Base-by-base conservation (phyloP, 2,888 invertebrate genomes). In the Merodon equestris region DNA sequence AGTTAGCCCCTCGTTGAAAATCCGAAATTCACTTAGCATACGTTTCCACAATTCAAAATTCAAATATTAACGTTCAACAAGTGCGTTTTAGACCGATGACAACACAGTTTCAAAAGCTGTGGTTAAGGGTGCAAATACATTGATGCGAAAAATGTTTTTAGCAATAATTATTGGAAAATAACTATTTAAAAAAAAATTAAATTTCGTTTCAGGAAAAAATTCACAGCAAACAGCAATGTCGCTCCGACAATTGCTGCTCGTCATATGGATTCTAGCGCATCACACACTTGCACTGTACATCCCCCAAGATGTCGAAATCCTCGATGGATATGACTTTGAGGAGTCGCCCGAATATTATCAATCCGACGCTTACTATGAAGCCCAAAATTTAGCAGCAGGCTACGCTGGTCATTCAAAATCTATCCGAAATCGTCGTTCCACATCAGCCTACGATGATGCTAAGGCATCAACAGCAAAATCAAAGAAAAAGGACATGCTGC, bases 251-350 rank as follows among this genome's bases (percentile, higher is more conserved):
- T 17, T 79, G 17, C 45, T 79, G 14, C 38, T 70, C 34, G 50
- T 70, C 57, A 9, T 70, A 0, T 79, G 68, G 73, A 56, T 79
- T 58, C 15, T 73, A 12, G 38, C 44, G 1, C 64, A 60, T 15
- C 73, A 68, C 50, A 51, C 79, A 7, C 42, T 64, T 3, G 83
- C 84, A 3, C 79, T 85, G 66, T 82, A 85, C 27, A 84, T 87
- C 60, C 87, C 87, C 0, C 83, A 86, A 73, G 87, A 86, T 70
- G 84, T 86, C 0, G 86, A 87, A 83, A 83, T 86, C 45, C 81
- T 86, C 15, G 86, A 86, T 47, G 87, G 86, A 0, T 86, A 85
- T 71, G 85, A 85, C 56, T 82, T 85, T 18, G 84, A 85, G 34
- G 85, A 84, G 17, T 84, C 84, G 12, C 84, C 84, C 4, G 85